Evolutionary conservation across 2,113 vertebrate species (phyloP), one percentile per base, ranked within the genome.

Genomic region (Platysternon megacephalum): DNA sequence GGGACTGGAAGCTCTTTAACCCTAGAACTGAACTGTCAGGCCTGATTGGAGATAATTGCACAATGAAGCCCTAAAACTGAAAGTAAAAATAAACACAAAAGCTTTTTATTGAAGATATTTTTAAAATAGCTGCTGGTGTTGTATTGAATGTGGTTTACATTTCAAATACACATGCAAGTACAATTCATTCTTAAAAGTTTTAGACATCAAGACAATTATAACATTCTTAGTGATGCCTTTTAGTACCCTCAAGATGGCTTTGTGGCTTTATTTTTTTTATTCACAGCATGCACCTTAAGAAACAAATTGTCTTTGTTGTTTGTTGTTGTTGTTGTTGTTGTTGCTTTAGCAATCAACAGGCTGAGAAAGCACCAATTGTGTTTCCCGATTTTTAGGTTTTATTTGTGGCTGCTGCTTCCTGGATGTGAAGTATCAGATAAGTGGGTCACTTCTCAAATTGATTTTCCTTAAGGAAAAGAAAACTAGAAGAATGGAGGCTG

Each of bases 1-100:
- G 91, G 97, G 96, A 89, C 95, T 97, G 94, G 65, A 84, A 97
- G 88, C 90, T 91, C 90, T 91, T 96, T 96, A 96, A 95, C 74
- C 58, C 91, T 74, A 87, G 82, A 76, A 81, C 85, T 92, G 80
- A 93, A 94, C 91, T 93, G 86, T 97, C 85, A 72, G 93, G 44
- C 82, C 76, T 0, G 11, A 68, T 1, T 90, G 91, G 87, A 97
- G 93, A 95, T 82, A 95, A 94, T 6, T 94, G 94, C 88, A 56
- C 55, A 89, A 78, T 32, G 84, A 91, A 96, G 86, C 87, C 80
- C 44, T 8, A 55, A 53, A 91, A 97, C 46, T 53, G 48, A 11
- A 24, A 76, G 53, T 39, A 89, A 84, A 87, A 81, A 86, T 84
- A 89, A 86, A 68, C 22, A 26, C 0, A 7, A 53, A 89, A 53